Percentiles rank a stretch among this genome's conserved stretches.
phyloP scores from a whole-genome alignment of 2,888 invertebrate species.

The Zygothrica quintamaculata region DNA sequence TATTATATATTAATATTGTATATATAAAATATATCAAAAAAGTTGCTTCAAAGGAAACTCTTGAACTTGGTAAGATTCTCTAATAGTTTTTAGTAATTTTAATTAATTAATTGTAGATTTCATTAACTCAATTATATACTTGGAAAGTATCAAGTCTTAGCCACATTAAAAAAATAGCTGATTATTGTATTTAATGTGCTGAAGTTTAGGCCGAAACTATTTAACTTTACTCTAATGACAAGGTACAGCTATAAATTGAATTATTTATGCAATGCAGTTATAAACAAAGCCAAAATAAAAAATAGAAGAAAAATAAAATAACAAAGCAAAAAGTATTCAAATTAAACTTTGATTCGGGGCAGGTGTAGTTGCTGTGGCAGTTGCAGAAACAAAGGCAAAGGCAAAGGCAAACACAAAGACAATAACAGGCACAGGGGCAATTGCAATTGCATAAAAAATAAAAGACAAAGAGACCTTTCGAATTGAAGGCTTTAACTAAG shows the following conservation, averaged over 20 bases:
- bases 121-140: no score
- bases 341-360: constrained; percentile 56
- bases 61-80: no score
- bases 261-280: constrained; percentile 58
- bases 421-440: constrained; percentile 28
- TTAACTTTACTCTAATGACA: constrained; percentile 28
- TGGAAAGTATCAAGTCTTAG: no score
- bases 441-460: constrained; percentile 51
- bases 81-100: no score
- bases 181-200: constrained; percentile 6
- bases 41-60: no score
- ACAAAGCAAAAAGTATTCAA: constrained; percentile 71
- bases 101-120: no score
- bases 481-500: constrained; percentile 60
- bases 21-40: no score
- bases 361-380: constrained; percentile 17
- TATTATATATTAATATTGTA: no score
- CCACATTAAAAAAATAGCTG: constrained; percentile 4
- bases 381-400: constrained; percentile 26
- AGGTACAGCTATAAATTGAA: constrained; percentile 53
- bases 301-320: constrained; percentile 22
- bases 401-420: constrained; percentile 25
- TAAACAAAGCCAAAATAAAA: constrained; percentile 44
- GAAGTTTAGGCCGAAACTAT: neutral
- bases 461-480: constrained; percentile 69